These are phyloP conservation scores for Corythornis vintsioides DNA, from an alignment of 2,113 vertebrate genomes.

Conservation along the genomic window DNA sequence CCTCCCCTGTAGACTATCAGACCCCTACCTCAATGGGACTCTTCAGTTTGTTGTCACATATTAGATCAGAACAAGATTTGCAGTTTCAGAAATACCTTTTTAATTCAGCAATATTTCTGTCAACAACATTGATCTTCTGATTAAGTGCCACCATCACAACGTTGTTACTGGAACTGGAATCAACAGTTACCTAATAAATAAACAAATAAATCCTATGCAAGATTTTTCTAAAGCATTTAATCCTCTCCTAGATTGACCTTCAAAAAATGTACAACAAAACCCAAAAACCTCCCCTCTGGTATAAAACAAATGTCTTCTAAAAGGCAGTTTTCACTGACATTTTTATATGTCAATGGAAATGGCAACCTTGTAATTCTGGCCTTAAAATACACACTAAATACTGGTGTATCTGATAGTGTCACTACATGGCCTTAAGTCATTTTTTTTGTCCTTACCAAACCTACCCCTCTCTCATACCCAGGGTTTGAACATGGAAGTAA, in stretches of 20 bases:
- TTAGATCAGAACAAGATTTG: neutral
- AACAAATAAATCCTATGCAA: neutral
- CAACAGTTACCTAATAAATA: slow-evolving; percentile 67
- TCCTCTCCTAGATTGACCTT: neutral
- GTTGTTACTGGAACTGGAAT: slow-evolving; percentile 50
- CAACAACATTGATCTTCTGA: slow-evolving; percentile 70
- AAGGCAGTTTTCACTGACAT: neutral
- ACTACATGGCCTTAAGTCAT: neutral
- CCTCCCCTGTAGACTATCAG: neutral
- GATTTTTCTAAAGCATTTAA: neutral
- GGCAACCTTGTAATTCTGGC: neutral
- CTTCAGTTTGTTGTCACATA: neutral
- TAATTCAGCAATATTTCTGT: slow-evolving; percentile 61
- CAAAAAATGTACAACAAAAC: neutral
- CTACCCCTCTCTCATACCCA: neutral
- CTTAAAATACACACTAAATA: neutral
- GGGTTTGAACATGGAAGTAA: neutral
- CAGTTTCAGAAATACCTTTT: slow-evolving; percentile 63
- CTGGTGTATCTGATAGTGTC: too few species aligned
- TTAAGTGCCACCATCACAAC: slow-evolving; percentile 71
- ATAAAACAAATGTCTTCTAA: neutral
- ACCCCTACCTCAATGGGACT: neutral
- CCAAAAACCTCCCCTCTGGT: neutral
- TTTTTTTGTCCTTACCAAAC: neutral
- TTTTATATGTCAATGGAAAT: neutral